These are phyloP conservation scores for Berghia stephanieae DNA, from an alignment of 1,140 invertebrate genomes.

Conservation along the genomic window DNA sequence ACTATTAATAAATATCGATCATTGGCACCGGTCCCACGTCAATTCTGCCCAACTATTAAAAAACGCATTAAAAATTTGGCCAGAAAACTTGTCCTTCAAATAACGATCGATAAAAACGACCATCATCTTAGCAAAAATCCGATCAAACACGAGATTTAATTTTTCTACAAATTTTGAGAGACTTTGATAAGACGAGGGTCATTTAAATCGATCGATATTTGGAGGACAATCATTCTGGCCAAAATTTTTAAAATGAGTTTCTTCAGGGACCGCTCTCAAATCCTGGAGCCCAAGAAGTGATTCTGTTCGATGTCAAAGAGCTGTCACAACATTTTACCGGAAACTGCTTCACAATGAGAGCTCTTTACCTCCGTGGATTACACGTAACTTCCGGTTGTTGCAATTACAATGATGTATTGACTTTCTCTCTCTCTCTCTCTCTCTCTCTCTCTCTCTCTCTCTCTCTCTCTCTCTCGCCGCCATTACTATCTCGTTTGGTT, in stretches of 20 bases:
- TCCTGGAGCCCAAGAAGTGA: neutral
- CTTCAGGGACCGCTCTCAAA: neutral
- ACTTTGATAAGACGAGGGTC: too few relatives aligned
- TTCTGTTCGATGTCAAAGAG: neutral
- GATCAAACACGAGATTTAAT: neutral
- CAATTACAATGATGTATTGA: neutral
- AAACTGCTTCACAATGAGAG: neutral
- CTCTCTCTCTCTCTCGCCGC: neutral
- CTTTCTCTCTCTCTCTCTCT: slow-evolving; percentile 16
- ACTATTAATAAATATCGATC: too few relatives aligned
- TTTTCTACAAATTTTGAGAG: neutral
- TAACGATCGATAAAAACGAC: too few relatives aligned
- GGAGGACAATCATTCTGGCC: too few relatives aligned
- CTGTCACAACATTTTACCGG: neutral
- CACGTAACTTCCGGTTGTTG: neutral
- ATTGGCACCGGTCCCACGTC: too few relatives aligned
- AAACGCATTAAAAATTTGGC: too few relatives aligned
- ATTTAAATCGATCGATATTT: too few relatives aligned
- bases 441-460: neutral
- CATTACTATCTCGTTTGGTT: too few relatives aligned
- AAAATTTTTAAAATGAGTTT: too few relatives aligned
- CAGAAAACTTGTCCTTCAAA: too few relatives aligned
- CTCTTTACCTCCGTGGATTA: neutral
- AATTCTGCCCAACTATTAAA: neutral
- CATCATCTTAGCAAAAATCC: too few relatives aligned